Percentiles rank a stretch among this genome's conserved stretches.
phyloP scores from a whole-genome alignment of 1,140 invertebrate genomes.

The Plectus sambesii region DNA sequence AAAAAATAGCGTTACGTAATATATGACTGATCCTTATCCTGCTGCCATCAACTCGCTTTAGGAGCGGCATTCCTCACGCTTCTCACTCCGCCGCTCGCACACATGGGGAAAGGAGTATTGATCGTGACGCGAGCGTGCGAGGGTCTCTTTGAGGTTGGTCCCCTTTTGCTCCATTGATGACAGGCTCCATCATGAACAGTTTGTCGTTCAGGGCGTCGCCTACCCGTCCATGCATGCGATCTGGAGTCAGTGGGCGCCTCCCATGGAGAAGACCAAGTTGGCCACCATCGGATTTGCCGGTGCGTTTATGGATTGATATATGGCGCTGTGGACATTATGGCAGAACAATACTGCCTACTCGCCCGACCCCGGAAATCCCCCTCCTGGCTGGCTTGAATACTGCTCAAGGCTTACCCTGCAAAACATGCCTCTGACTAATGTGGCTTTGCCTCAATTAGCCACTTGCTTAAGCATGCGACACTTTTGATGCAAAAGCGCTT shows the following conservation, averaged over 20 bases:
- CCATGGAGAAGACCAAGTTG: slow-evolving; percentile 79
- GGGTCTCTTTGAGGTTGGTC: slow-evolving; percentile 68
- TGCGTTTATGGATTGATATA: too few species aligned
- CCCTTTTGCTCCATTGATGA: slow-evolving; percentile 30
- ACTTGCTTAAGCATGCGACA: too few species aligned
- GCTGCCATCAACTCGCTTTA: too few species aligned
- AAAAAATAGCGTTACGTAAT: too few species aligned
- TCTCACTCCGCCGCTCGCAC: slow-evolving; percentile 46
- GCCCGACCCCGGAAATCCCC: background rate
- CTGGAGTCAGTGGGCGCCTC: slow-evolving; percentile 96
- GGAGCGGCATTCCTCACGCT: slow-evolving; percentile 45
- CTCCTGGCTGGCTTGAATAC: background rate
- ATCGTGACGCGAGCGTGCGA: slow-evolving; percentile 66
- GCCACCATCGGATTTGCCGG: slow-evolving; percentile 94
- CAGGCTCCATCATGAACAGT: slow-evolving; percentile 10
- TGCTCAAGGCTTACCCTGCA: background rate
- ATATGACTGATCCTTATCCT: too few species aligned
- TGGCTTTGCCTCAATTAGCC: too few species aligned
- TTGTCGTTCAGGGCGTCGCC: slow-evolving; percentile 73
- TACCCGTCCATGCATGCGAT: slow-evolving; percentile 98
- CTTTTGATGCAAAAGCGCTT: too few species aligned
- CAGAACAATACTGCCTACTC: background rate
- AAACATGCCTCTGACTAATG: too few species aligned
- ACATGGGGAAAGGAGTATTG: slow-evolving; percentile 58
- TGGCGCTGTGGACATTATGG: too few species aligned